Conservation (phyloP, 35 echinoderm and acorn worm genomes). For the Lytechinus variegatus region DNA sequence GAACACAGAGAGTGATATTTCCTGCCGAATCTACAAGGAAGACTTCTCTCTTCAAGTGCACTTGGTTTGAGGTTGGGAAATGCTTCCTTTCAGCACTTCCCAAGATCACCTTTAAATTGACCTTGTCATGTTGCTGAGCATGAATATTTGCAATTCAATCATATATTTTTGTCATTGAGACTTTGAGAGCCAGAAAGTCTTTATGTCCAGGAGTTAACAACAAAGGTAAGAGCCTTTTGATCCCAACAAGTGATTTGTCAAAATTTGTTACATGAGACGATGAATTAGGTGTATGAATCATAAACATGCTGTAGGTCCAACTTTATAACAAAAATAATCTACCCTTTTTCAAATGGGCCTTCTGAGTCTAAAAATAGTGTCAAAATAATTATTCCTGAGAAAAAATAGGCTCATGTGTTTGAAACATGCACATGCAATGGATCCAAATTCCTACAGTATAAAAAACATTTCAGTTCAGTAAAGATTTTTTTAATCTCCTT, state of each 20-base stretch:
- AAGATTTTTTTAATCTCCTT: too few species aligned
- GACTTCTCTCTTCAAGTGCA: background rate
- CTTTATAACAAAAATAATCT: background rate
- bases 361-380: background rate
- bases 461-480: too few species aligned
- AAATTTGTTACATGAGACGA: background rate
- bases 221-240: too few species aligned
- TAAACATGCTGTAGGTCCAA: background rate
- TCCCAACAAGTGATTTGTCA: background rate
- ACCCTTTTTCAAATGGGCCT: background rate
- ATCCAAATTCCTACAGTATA: too few species aligned
- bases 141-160: constrained; percentile 14
- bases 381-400: too few species aligned
- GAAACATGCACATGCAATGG: too few species aligned
- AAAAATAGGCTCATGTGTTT: too few species aligned
- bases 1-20: background rate
- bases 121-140: constrained; percentile 8
- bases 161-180: background rate
- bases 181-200: too few species aligned
- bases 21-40: background rate
- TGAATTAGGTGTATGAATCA: background rate
- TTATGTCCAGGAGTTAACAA: too few species aligned
- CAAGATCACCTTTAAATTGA: background rate
- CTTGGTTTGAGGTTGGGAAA: background rate
- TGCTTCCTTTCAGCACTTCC: background rate